Evolutionary conservation across 2,113 vertebrate species (phyloP).

Genomic region (Laticauda colubrina): DNA sequence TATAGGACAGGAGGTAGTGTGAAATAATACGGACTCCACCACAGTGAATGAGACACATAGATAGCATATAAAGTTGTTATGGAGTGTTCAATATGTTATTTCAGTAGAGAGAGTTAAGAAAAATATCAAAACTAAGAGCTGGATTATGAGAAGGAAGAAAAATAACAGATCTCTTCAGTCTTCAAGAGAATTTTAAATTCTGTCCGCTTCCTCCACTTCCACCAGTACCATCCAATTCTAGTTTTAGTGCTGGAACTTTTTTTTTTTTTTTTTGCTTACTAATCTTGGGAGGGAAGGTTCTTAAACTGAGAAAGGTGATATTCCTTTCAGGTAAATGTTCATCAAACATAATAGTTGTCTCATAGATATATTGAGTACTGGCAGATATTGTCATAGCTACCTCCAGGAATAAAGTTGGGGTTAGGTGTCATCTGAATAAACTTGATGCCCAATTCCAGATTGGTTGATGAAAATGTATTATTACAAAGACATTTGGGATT

Average conservation of each 20-base stretch:
- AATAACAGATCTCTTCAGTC: background rate
- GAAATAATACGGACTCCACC: background rate
- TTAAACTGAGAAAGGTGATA: background rate
- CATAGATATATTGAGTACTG: background rate
- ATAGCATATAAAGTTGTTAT: background rate
- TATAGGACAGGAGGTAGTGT: background rate
- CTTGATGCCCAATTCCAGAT: background rate
- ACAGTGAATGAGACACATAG: background rate
- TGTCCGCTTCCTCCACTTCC: background rate
- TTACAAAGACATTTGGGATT: background rate
- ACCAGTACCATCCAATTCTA: background rate
- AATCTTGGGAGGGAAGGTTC: background rate
- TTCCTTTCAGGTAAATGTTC: background rate
- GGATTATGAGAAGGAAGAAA: background rate
- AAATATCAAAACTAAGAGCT: background rate
- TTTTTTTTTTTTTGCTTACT: background rate
- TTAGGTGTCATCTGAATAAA: background rate
- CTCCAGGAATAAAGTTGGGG: background rate
- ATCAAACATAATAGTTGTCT: background rate
- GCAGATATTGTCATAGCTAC: background rate
- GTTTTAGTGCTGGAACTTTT: background rate
- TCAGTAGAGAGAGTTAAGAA: background rate
- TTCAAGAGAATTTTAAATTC: background rate
- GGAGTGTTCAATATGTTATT: background rate
- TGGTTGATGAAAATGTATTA: background rate